Evolutionary conservation across 2,113 vertebrate species (phyloP).

Genomic region (Azemiops feae): DNA sequence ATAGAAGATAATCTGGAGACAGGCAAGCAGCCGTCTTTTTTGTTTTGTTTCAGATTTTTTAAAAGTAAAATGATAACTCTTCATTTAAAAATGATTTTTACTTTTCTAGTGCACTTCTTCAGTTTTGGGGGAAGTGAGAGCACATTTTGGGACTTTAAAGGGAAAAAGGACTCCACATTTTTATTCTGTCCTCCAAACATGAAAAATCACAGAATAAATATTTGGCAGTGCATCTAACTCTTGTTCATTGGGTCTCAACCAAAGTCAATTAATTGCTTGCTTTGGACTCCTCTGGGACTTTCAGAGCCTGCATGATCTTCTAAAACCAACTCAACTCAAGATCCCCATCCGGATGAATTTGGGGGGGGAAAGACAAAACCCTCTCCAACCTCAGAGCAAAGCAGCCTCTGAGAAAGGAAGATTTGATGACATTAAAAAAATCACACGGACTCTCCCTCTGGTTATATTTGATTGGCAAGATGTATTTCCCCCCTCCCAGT

Average conservation of each 20-base stretch:
- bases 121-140: background rate
- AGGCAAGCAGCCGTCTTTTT: background rate
- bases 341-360: background rate
- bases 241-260: background rate
- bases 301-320: background rate
- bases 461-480: background rate
- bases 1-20: no score
- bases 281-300: background rate
- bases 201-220: background rate
- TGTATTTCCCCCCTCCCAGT: rapidly evolving
- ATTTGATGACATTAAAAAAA: background rate
- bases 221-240: background rate
- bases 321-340: background rate
- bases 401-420: background rate
- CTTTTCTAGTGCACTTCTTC: background rate
- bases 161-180: background rate
- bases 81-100: background rate
- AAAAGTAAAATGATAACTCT: background rate
- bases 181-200: background rate
- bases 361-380: background rate
- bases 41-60: background rate
- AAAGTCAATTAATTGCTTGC: background rate
- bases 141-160: background rate
- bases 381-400: background rate
- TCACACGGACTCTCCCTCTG: background rate